A percentile compares a stretch with the other conserved stretches of the same genome.
Conservation (phyloP, 2,797 vertebrate species). For the Chelmon rostratus region DNA sequence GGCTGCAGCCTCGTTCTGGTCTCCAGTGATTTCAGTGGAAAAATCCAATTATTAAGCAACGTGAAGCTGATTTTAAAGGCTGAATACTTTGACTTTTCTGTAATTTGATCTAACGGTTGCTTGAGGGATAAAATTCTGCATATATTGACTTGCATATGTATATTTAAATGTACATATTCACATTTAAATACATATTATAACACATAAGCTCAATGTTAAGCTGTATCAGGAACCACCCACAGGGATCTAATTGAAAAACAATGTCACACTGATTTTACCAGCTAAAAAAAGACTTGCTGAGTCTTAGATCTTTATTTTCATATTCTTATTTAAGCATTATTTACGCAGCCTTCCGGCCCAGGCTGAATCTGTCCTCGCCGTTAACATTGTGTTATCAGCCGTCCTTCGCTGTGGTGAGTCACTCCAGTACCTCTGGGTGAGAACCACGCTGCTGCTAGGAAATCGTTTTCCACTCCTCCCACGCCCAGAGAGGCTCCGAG, state of each 20-base stretch:
- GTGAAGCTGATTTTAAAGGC: not conserved
- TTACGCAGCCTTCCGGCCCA: constrained; percentile 1
- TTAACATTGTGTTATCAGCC: constrained; percentile 17
- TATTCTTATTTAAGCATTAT: not conserved
- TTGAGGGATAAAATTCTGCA: not conserved
- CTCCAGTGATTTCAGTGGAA: not conserved
- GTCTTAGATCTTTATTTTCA: not conserved
- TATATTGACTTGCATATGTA: not conserved
- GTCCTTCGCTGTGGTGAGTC: constrained; percentile 59
- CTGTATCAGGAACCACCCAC: not conserved
- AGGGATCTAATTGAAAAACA: constrained; percentile 13
- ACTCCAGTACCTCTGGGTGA: constrained; percentile 46
- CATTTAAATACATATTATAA: constrained; percentile 11
- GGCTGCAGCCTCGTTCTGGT: no score
- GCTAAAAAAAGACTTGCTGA: not conserved
- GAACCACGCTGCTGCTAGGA: constrained; percentile 56
- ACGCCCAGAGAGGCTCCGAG: constrained; percentile 30
- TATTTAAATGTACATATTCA: not conserved
- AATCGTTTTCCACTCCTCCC: constrained; percentile 49
- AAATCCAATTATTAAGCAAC: not conserved
- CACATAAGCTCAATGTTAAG: not conserved
- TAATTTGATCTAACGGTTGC: not conserved
- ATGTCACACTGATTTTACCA: not conserved
- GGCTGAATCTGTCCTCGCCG: not conserved
- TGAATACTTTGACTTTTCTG: not conserved